These are phyloP conservation scores for Solenopsis fugax DNA, from an alignment of 1,140 invertebrate species.

Conservation along the genomic window DNA sequence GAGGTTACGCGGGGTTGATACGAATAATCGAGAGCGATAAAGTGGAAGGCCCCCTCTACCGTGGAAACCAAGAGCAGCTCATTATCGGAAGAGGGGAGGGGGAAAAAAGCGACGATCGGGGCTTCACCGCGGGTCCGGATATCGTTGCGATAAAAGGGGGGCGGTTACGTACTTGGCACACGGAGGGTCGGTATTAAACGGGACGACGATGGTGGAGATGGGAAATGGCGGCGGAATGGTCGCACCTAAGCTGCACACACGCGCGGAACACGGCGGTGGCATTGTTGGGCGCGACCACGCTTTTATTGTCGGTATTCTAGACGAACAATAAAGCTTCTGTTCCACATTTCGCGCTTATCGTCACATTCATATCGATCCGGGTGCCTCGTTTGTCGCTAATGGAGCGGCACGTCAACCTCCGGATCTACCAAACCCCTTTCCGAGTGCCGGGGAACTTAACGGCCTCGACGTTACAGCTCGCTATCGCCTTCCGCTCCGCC, in stretches of 20 bases:
- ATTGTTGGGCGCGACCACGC: slow-evolving; percentile 72
- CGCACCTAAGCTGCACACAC: slow-evolving; percentile 23
- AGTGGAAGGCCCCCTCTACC: too few relatives aligned
- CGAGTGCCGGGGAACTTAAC: slow-evolving; percentile 15
- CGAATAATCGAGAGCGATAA: slow-evolving; percentile 1
- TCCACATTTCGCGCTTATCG: slow-evolving; percentile 78
- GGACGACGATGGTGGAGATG: not conserved
- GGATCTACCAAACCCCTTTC: slow-evolving; percentile 15
- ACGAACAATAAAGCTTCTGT: slow-evolving; percentile 80
- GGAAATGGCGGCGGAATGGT: slow-evolving; percentile 11
- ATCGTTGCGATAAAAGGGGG: slow-evolving; percentile 60
- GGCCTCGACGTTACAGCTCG: not conserved
- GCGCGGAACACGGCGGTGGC: slow-evolving; percentile 59
- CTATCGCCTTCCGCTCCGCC: slow-evolving; percentile 8
- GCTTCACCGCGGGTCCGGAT: slow-evolving; percentile 28
- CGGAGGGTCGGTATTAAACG: slow-evolving; percentile 52
- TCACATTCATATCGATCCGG: slow-evolving; percentile 74
- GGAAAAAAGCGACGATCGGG: slow-evolving; percentile 28
- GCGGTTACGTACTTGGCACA: slow-evolving; percentile 46
- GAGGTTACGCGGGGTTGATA: not conserved
- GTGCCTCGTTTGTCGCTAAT: slow-evolving; percentile 75
- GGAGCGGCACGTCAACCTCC: slow-evolving; percentile 66
- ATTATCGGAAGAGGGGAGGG: slow-evolving; percentile 8
- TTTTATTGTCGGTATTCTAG: slow-evolving; percentile 80
- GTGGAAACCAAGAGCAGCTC: slow-evolving; percentile 6